These are phyloP conservation scores for Agelastica alni DNA, from an alignment of 2,888 invertebrate genomes.

Conservation along the genomic window DNA sequence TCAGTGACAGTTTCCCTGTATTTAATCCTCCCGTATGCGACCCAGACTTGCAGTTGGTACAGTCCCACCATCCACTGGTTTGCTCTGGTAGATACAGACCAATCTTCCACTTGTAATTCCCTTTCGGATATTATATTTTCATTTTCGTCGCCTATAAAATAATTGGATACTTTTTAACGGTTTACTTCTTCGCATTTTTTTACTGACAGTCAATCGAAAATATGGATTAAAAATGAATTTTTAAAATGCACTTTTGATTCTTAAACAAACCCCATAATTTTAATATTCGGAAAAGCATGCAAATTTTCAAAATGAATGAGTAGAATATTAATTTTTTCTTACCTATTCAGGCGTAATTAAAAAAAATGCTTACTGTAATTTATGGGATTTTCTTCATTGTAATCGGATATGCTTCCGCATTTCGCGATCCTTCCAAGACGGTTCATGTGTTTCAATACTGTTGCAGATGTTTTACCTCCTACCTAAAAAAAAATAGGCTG, in stretches of 20 bases:
- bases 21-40: slow-evolving; percentile 70
- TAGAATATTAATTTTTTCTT: too few species aligned
- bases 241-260: too few species aligned
- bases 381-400: slow-evolving; percentile 58
- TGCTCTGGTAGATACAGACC: slow-evolving; percentile 35
- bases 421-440: slow-evolving; percentile 66
- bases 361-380: slow-evolving; percentile 4
- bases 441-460: slow-evolving; percentile 68
- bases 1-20: slow-evolving; percentile 69
- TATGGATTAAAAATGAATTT: too few species aligned
- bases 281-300: too few species aligned
- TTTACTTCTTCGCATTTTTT: too few species aligned
- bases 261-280: too few species aligned
- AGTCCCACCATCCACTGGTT: slow-evolving; percentile 68
- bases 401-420: slow-evolving; percentile 71
- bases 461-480: slow-evolving; percentile 69
- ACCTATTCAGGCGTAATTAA: too few species aligned
- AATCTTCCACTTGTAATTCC: slow-evolving; percentile 42
- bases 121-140: slow-evolving; percentile 3
- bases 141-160: not conserved
- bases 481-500: slow-evolving; percentile 58
- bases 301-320: too few species aligned
- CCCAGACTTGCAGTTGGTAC: slow-evolving; percentile 65
- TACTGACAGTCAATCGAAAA: too few species aligned
- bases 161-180: too few species aligned